A percentile compares a stretch with the other conserved stretches of the same genome.
Conservation (phyloP, 2,113 vertebrate species). For the Rhineura floridana region DNA sequence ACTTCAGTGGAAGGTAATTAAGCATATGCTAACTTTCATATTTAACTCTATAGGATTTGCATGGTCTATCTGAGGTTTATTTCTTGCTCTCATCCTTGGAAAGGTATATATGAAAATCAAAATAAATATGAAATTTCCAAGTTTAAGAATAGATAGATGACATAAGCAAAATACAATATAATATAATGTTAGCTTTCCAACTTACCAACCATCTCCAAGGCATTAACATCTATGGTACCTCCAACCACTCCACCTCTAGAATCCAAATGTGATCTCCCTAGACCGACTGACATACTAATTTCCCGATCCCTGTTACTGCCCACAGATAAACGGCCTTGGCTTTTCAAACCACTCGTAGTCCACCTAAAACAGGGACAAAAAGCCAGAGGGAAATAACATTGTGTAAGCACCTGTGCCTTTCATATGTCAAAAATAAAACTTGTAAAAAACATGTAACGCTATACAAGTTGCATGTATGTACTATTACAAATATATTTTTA, state of each 20-base stretch:
- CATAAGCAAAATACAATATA: too few relatives aligned
- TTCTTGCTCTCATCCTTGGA: not conserved
- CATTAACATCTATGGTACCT: constrained; percentile 97
- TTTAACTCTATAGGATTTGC: not conserved
- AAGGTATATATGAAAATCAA: not conserved
- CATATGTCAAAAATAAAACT: not conserved
- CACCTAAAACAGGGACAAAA: constrained; percentile 79
- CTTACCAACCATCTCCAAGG: constrained; percentile 99
- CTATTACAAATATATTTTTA: not conserved
- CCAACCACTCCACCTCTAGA: constrained; percentile 98
- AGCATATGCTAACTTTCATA: not conserved
- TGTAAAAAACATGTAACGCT: not conserved
- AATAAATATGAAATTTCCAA: too few relatives aligned
- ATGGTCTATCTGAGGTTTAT: not conserved
- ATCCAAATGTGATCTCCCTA: constrained; percentile 95
- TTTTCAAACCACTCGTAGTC: constrained; percentile 98
- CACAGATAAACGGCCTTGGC: constrained; percentile 95
- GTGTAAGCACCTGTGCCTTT: not conserved
- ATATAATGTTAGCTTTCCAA: constrained; percentile 60
- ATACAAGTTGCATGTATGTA: not conserved
- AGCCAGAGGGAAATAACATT: not conserved
- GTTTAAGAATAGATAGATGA: not conserved
- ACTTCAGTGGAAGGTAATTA: not conserved
- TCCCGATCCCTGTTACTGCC: constrained; percentile 95
- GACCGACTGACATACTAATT: constrained; percentile 97